Conservation (phyloP, 2,113 vertebrate genomes). For the Alaudala cheleensis region DNA sequence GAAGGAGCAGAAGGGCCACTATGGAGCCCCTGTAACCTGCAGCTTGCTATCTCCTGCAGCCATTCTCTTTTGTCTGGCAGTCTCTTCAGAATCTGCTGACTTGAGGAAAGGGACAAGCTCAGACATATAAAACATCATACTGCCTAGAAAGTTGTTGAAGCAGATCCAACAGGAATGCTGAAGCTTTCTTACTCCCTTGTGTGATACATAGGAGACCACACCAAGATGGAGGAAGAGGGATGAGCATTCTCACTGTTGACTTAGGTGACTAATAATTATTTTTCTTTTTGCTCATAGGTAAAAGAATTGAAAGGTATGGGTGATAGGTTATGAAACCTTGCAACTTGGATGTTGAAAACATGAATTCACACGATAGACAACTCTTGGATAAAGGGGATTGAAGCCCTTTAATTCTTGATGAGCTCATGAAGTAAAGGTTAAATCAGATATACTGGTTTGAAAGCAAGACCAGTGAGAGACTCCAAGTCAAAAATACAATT, state of each 20-base stretch:
- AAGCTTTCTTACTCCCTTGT: background rate
- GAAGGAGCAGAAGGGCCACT: background rate
- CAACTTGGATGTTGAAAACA: background rate
- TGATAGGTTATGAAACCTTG: background rate
- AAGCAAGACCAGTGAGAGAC: too few species aligned
- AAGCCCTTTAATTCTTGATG: background rate
- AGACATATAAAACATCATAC: background rate
- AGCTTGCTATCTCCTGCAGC: background rate
- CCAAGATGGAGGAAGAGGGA: background rate
- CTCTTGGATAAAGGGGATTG: background rate
- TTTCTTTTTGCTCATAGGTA: background rate
- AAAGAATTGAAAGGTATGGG: background rate
- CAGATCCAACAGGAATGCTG: background rate
- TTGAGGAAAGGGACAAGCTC: background rate
- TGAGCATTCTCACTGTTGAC: background rate
- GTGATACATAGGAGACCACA: background rate
- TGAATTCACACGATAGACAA: rapidly evolving
- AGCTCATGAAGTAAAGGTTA: background rate
- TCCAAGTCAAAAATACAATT: too few species aligned
- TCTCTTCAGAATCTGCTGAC: background rate
- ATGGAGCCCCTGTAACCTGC: background rate
- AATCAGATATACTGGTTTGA: background rate
- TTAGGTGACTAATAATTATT: background rate
- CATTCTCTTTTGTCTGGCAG: background rate
- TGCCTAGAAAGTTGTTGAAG: background rate